These are phyloP conservation scores for Poecile atricapillus DNA, from an alignment of 2,113 vertebrate genomes.

Conservation along the genomic window DNA sequence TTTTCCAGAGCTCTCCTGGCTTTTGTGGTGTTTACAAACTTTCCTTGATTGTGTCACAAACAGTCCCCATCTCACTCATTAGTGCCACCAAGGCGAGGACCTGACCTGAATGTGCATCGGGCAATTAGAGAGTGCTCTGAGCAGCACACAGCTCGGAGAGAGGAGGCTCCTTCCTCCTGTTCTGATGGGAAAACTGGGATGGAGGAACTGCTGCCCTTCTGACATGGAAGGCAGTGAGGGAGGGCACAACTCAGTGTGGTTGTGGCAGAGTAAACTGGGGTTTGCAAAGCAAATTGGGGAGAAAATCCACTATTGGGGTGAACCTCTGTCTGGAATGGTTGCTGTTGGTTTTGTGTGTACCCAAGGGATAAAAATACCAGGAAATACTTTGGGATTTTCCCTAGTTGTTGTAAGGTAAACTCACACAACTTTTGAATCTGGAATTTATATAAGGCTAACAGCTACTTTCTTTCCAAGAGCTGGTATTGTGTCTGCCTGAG, in stretches of 20 bases:
- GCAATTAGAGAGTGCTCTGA: not conserved
- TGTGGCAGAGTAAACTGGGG: not conserved
- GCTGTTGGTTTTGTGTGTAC: rapidly evolving
- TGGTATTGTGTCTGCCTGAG: not conserved
- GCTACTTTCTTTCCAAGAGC: not conserved
- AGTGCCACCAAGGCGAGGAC: not conserved
- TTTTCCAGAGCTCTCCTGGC: not conserved
- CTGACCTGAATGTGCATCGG: constrained; percentile 29
- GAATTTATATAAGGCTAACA: not conserved
- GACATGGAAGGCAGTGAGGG: rapidly evolving
- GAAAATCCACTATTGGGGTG: rapidly evolving
- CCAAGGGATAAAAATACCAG: not conserved
- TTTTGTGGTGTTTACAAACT: constrained; percentile 45
- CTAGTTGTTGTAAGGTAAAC: not conserved
- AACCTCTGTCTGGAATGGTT: not conserved
- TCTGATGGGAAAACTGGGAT: not conserved
- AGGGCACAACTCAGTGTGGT: not conserved
- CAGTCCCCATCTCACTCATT: constrained; percentile 11
- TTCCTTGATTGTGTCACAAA: constrained; percentile 44
- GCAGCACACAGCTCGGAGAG: not conserved
- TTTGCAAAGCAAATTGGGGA: not conserved
- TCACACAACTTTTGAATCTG: not conserved
- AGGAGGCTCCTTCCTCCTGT: not conserved
- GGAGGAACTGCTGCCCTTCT: not conserved
- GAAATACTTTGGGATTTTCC: not conserved